Base-by-base conservation (phyloP, 92 coral and sea anemone species). In the Diadumene lineata region DNA sequence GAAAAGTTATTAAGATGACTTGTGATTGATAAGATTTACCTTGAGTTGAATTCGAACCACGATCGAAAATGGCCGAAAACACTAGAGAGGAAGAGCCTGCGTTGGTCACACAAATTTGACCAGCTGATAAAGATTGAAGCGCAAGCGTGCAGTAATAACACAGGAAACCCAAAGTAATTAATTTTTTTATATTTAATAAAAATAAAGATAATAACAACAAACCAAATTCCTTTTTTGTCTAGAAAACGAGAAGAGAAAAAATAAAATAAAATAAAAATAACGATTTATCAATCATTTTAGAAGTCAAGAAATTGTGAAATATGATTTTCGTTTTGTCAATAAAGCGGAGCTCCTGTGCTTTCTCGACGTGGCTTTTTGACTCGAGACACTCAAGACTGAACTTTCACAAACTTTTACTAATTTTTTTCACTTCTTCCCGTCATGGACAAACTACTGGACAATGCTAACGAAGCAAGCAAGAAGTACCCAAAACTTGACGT, bases 401-500 rank as follows among this genome's bases (percentile, higher is more conserved):
- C 48, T 38, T 38, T 13, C 13, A 38, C 6, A 38, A 38, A 53
- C 58, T 15, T 53, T 53, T 15, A 23, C 58, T 44, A 9, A 44
- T 8, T 44, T 8, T 46, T 53, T 29, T 28, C 26, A 31, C 11
- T 7, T 44, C 44, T 23, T 31, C 50, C 51, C 16, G 82, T 15
- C 30, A 91, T 91, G 97, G 97, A 89, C 24, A 61, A 82, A n/a
- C 57, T 69, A 3, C 77, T 92, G 50, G 71, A 89, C 19, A 89
- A 79, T 72, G 99, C 81, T 25, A 64, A 71, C n/a, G 89, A 82
- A 74, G 85, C 82, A 29, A 81, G 89, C 70, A 65, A 72, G 74
- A 57, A 65, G 50, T 92, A 96, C 60, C 97, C 96, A 18, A 92
- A 96, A 63, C 92, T 91, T 10, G 85, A 84, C 57, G 68, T 86